Percentiles rank a stretch among this genome's conserved stretches.
phyloP scores from a whole-genome alignment of 2,888 invertebrate genomes.

The Myopa testacea region DNA sequence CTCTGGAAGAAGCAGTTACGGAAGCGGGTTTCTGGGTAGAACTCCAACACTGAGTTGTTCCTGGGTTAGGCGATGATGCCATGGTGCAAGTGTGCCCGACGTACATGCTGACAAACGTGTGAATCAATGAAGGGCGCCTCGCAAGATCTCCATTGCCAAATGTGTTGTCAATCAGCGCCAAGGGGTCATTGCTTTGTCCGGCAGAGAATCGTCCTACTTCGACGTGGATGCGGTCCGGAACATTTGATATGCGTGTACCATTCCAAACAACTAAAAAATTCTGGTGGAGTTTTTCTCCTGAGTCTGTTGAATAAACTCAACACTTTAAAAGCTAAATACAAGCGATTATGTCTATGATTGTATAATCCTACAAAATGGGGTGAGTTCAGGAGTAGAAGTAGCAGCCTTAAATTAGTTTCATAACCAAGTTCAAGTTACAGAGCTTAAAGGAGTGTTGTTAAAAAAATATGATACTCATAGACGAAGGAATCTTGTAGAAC shows the following conservation, averaged over 20 bases:
- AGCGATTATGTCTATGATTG: too few species aligned
- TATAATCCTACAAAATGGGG: too few species aligned
- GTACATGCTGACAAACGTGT: constrained; percentile 98
- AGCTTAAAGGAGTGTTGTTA: too few species aligned
- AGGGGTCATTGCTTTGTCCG: constrained; percentile 97
- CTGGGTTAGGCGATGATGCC: constrained; percentile 96
- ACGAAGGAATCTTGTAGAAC: too few species aligned
- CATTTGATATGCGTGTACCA: background rate
- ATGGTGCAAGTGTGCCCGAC: constrained; percentile 99
- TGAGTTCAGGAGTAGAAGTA: too few species aligned
- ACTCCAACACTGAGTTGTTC: constrained; percentile 99
- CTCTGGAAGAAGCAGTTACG: constrained; percentile 99
- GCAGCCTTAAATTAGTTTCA: too few species aligned
- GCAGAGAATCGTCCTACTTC: constrained; percentile 98
- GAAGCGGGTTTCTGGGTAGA: constrained; percentile 99
- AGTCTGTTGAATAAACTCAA: too few species aligned
- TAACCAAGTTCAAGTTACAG: too few species aligned
- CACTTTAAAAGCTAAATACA: too few species aligned
- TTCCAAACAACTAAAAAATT: too few species aligned
- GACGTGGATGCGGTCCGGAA: constrained; percentile 97
- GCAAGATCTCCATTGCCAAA: constrained; percentile 95
- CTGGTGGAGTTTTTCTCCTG: too few species aligned
- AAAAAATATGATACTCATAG: too few species aligned
- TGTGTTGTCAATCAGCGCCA: constrained; percentile 99
- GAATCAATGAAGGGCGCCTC: constrained; percentile 99